phyloP scores from a whole-genome alignment of 2,113 vertebrate genomes.

The Petrocephalus microphthalmus region DNA sequence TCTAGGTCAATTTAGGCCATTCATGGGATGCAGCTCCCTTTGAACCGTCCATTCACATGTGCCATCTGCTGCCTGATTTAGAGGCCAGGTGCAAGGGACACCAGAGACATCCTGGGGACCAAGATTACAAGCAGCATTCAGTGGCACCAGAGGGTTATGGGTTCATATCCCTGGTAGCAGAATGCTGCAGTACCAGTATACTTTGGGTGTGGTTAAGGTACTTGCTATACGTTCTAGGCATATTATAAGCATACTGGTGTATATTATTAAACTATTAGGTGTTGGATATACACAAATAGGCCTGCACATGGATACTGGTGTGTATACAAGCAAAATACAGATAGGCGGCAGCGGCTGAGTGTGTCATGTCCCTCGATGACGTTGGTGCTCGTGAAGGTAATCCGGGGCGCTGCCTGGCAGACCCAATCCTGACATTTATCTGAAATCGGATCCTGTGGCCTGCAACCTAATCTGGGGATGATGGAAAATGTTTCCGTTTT shows the following conservation, averaged over 20 bases:
- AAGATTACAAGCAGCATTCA: neutral
- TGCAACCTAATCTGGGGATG: conserved; percentile 33
- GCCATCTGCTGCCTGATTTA: neutral
- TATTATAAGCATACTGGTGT: neutral
- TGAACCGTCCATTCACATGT: neutral
- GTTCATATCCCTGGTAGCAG: neutral
- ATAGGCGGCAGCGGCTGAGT: neutral
- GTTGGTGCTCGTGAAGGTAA: neutral
- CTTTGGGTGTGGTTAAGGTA: neutral
- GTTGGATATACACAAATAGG: neutral
- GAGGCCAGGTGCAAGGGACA: neutral
- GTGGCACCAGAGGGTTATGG: neutral
- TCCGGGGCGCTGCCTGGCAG: neutral
- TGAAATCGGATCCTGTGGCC: conserved; percentile 2
- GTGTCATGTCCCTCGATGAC: neutral
- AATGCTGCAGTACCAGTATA: neutral
- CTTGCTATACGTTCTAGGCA: neutral
- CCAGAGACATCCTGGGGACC: neutral
- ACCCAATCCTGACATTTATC: neutral
- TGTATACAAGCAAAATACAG: neutral
- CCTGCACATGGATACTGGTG: neutral
- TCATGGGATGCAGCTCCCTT: neutral
- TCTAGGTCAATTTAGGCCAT: neutral
- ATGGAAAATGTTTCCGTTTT: neutral
- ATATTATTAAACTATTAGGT: neutral